phyloP scores from a whole-genome alignment of 2,797 vertebrate species.

The Crax fasciolata region DNA sequence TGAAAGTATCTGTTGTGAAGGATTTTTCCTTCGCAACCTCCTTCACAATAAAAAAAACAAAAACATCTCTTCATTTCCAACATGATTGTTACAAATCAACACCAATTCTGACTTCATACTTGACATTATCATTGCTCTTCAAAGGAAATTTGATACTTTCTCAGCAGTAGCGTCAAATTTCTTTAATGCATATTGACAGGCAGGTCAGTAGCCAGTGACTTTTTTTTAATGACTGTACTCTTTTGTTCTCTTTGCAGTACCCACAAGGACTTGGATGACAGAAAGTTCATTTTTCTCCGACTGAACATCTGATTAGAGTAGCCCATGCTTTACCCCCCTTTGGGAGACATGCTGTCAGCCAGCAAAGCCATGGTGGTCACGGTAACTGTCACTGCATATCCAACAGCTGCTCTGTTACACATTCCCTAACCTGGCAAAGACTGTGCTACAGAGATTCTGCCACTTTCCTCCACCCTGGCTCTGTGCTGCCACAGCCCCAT shows the following conservation, averaged over 20 bases:
- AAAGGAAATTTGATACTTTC: conserved; percentile 29
- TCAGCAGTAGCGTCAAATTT: conserved; percentile 28
- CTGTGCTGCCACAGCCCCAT: background rate
- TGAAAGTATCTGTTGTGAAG: background rate
- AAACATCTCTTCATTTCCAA: background rate
- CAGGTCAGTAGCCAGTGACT: conserved; percentile 55
- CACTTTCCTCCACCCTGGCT: background rate
- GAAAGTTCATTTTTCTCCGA: conserved; percentile 70
- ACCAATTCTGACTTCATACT: background rate
- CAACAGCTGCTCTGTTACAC: conserved; percentile 69
- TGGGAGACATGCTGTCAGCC: conserved; percentile 71
- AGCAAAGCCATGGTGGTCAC: conserved; percentile 60
- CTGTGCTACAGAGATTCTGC: background rate
- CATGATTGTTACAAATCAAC: background rate
- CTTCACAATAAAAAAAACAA: background rate
- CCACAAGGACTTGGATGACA: conserved; percentile 65
- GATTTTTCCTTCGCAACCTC: background rate
- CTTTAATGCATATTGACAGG: conserved; percentile 57
- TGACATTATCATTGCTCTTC: background rate
- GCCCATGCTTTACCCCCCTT: conserved; percentile 62
- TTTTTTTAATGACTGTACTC: conserved; percentile 51
- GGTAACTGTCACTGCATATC: conserved; percentile 69
- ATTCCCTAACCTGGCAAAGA: conserved; percentile 73
- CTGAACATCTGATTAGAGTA: conserved; percentile 75
- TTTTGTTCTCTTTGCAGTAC: conserved; percentile 66